Percentiles rank a stretch among this genome's conserved stretches.
These are phyloP conservation scores for Tiliacea aurago DNA, from an alignment of 2,888 invertebrate genomes.

Conservation along the genomic window DNA sequence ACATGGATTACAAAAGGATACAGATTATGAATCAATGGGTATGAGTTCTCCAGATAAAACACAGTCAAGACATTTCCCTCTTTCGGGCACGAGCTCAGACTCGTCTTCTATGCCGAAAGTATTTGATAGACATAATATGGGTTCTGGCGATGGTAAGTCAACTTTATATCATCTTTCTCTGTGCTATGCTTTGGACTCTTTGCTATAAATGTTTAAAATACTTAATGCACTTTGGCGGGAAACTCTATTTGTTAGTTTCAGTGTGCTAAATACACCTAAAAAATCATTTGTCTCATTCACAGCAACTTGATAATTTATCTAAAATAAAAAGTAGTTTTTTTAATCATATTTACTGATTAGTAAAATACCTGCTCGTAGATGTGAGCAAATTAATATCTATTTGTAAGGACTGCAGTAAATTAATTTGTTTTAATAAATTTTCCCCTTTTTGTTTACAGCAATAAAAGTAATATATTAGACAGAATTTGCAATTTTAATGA, in stretches of 20 bases:
- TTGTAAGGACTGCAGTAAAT: slow-evolving; percentile 21
- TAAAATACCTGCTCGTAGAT: slow-evolving; percentile 6
- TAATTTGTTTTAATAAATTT: slow-evolving; percentile 20
- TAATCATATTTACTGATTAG: slow-evolving; percentile 8
- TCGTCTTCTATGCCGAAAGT: slow-evolving; percentile 78
- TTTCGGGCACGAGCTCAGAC: slow-evolving; percentile 80
- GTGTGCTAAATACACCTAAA: slow-evolving; percentile 62
- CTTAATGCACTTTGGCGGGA: slow-evolving; percentile 67
- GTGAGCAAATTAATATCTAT: slow-evolving; percentile 10
- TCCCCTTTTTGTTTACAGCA: slow-evolving; percentile 36
- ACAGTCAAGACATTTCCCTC: slow-evolving; percentile 77
- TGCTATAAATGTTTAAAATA: slow-evolving; percentile 67
- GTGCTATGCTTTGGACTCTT: slow-evolving; percentile 68
- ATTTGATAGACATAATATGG: slow-evolving; percentile 84
- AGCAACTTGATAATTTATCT: slow-evolving; percentile 29
- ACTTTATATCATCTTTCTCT: slow-evolving; percentile 50
- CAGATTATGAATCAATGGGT: slow-evolving; percentile 78
- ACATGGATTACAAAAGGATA: slow-evolving; percentile 77
- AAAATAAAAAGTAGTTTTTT: slow-evolving; percentile 14
- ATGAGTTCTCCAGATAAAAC: slow-evolving; percentile 76
- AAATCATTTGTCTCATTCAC: slow-evolving; percentile 52
- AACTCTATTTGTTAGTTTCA: slow-evolving; percentile 72
- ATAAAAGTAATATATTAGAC: slow-evolving; percentile 18
- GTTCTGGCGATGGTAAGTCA: slow-evolving; percentile 86
- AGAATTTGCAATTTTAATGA: slow-evolving; percentile 26